Conservation (phyloP, 2,113 vertebrate species). For the Motacilla alba region DNA sequence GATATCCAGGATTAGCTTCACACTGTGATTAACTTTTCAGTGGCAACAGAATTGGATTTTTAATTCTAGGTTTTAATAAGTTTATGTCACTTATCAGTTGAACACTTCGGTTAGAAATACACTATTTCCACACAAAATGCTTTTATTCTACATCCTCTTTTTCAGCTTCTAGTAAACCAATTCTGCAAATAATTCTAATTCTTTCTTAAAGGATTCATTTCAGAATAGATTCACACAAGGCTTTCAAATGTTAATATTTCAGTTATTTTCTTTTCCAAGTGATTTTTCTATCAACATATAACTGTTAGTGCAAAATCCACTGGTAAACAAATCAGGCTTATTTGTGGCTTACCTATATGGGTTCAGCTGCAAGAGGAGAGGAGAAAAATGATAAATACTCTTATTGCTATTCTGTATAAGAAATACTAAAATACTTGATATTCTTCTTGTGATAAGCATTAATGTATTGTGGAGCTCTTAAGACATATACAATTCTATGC, state of each 20-base stretch:
- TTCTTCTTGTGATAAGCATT: not conserved
- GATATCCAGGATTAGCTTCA: slow-evolving; percentile 53
- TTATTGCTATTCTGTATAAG: not conserved
- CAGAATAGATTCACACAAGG: not conserved
- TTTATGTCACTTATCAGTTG: slow-evolving; percentile 40
- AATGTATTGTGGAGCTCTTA: not conserved
- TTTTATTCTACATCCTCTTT: not conserved
- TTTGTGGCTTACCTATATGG: not conserved
- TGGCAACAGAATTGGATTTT: slow-evolving; percentile 15
- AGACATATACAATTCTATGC: not conserved
- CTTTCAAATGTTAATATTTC: not conserved
- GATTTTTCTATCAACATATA: not conserved
- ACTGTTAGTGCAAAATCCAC: not conserved
- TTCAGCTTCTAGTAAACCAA: not conserved
- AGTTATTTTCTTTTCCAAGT: not conserved
- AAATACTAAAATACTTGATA: not conserved
- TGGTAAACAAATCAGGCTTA: not conserved
- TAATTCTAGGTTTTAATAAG: slow-evolving; percentile 52
- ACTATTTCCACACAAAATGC: not conserved
- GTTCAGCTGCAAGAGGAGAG: not conserved
- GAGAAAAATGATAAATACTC: not conserved
- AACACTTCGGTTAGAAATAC: slow-evolving; percentile 3
- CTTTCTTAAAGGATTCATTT: not conserved
- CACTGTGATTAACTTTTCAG: slow-evolving; percentile 57
- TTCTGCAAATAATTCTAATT: slow-evolving; percentile 5